Conservation (phyloP, 2,113 vertebrate genomes). For the Eclectus roratus region DNA sequence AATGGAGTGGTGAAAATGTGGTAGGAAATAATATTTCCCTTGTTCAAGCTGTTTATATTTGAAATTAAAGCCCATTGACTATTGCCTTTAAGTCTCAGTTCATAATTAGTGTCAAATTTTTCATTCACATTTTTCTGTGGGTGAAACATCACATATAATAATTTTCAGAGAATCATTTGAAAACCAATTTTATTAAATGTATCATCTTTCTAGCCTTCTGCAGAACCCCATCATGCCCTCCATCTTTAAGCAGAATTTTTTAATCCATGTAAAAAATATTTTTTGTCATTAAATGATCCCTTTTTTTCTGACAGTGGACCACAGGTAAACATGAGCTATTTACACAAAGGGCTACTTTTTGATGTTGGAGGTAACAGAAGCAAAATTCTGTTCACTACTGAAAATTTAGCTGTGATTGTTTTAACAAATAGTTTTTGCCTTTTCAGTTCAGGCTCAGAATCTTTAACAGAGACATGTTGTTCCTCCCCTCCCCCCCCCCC, state of each 20-base stretch:
- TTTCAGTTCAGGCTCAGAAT: background rate
- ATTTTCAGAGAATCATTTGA: background rate
- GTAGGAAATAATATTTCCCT: background rate
- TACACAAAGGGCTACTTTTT: background rate
- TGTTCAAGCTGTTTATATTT: background rate
- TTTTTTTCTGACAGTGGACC: background rate
- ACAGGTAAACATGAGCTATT: background rate
- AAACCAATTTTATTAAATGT: background rate
- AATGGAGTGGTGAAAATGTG: background rate
- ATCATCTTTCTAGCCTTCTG: background rate
- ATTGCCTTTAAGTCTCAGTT: background rate
- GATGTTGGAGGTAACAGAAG: background rate
- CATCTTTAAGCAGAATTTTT: background rate
- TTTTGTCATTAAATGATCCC: background rate
- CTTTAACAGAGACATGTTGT: background rate
- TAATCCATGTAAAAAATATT: background rate
- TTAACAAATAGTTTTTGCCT: background rate
- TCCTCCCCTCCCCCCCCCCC: fast-evolving
- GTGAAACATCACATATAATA: background rate
- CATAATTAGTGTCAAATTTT: background rate
- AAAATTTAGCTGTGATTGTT: background rate
- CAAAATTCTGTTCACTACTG: constrained; percentile 8
- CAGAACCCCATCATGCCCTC: background rate
- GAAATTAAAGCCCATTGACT: background rate
- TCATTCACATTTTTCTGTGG: background rate